Evolutionary conservation across 2,888 invertebrate species (phyloP).

Genomic region (Drosophila diplacantha): DNA sequence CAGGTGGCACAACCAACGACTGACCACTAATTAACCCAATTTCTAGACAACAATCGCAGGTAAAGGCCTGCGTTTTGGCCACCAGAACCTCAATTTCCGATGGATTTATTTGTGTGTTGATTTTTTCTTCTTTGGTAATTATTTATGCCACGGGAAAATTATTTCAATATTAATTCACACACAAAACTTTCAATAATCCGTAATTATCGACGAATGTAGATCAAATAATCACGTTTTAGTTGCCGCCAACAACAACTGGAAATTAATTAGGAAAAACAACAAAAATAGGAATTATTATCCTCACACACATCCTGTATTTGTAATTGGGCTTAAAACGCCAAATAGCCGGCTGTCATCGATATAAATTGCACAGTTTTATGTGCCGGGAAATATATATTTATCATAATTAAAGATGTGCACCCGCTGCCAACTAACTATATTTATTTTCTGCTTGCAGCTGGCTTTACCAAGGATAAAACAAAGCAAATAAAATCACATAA

Average conservation of each 20-base stretch:
- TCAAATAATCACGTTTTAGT: constrained; percentile 66
- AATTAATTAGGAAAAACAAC: constrained; percentile 65
- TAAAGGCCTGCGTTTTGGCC: constrained; percentile 3
- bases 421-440: constrained; percentile 4
- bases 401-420: constrained; percentile 4
- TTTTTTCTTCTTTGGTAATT: constrained; percentile 50
- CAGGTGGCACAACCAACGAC: constrained; percentile 46
- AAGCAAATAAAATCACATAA: constrained; percentile 56
- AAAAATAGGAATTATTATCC: constrained; percentile 61
- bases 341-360: constrained; percentile 21
- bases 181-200: constrained; percentile 69
- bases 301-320: constrained; percentile 34
- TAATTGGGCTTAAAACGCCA: constrained; percentile 27
- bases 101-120: constrained; percentile 47
- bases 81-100: background rate
- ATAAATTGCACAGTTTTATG: constrained; percentile 4
- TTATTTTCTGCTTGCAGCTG: constrained; percentile 18
- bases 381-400: background rate
- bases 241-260: constrained; percentile 22
- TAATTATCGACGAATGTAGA: constrained; percentile 67
- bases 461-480: constrained; percentile 7
- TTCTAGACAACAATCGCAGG: constrained; percentile 41
- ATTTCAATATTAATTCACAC: constrained; percentile 68
- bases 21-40: constrained; percentile 69
- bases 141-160: constrained; percentile 56